Evolutionary conservation across 2,888 invertebrate species (phyloP), one percentile per base, ranked within the genome.

Genomic region (Lamellibrachia columna): DNA sequence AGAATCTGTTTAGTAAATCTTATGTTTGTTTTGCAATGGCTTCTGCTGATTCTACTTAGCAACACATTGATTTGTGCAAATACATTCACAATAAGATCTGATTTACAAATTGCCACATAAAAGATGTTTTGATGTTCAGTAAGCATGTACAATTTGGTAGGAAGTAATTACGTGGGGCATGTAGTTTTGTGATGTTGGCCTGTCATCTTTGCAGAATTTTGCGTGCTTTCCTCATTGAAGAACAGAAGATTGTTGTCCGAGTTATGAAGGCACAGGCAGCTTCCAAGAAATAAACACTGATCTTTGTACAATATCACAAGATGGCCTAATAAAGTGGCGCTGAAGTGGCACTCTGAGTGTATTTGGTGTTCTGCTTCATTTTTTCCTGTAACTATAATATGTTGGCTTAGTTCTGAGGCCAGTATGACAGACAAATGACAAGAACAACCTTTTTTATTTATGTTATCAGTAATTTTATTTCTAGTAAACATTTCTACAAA

Each of bases 141-240:
- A 91, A 7, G 28, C 91, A 90, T 90, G n/a, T n/a, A 90, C 15
- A 90, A 90, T 90, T 90, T 90, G n/a, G n/a, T 52, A 90, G 52
- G 52, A 2, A 90, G n/a, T 22, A 90, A 15, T 22, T 90, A 1
- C 1, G 15, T n/a, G 1, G 90, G n/a, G 15, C 8, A 90, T 90
- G 22, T 22, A 28, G 52, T 91, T 91, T 91, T 28, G 9, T 91
- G 40, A 91, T 11, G 53, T 91, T 75, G 15, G 75, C 22, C n/a
- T 75, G 75, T 75, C 22, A 22, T 75, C 55, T 58, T 95, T 96
- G 60, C 95, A 96, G 99, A 97, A 99, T 99, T 96, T 98, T 99
- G 95, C 98, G 99, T 96, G 99, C 99, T 96, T 99, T 99, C 97
- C 98, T 99, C 93, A 99, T 99, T 96, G 99, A 99, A 97, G 99